Evolutionary conservation across 2,888 invertebrate species (phyloP).

Genomic region (Ametastegia equiseti): DNA sequence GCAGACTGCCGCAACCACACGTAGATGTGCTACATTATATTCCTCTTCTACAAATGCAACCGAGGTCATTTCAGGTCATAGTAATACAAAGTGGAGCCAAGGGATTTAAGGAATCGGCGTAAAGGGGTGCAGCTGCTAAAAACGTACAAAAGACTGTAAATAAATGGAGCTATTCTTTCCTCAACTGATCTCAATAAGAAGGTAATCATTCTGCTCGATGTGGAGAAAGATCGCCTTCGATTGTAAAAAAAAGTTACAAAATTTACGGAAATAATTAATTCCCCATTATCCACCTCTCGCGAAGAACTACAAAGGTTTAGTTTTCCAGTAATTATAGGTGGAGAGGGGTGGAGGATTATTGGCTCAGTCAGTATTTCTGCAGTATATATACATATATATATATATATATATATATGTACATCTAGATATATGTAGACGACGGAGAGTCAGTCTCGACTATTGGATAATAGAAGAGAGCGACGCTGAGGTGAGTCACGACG

Average conservation of each 20-base stretch:
- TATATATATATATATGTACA: too few species aligned
- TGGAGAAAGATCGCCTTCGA: too few species aligned
- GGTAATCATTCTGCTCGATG: neutral
- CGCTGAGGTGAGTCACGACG: conserved; percentile 36
- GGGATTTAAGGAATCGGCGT: neutral
- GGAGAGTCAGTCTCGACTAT: too few species aligned
- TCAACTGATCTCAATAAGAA: conserved; percentile 5
- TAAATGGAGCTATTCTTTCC: neutral
- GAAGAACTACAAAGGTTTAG: neutral
- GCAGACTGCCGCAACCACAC: neutral
- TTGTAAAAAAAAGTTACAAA: neutral
- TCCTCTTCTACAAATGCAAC: neutral
- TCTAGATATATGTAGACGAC: too few species aligned
- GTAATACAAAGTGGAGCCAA: neutral
- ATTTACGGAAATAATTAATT: neutral
- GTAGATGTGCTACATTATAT: neutral
- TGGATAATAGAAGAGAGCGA: conserved; percentile 3
- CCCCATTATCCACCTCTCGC: neutral
- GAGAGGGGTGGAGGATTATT: neutral
- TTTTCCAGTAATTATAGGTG: conserved; percentile 10
- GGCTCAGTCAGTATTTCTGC: neutral
- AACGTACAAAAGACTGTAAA: neutral
- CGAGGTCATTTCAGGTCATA: neutral
- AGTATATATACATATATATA: too few species aligned
- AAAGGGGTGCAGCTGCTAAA: neutral